phyloP scores from a whole-genome alignment of 2,888 invertebrate genomes.

The Lepidochitona cinerea region DNA sequence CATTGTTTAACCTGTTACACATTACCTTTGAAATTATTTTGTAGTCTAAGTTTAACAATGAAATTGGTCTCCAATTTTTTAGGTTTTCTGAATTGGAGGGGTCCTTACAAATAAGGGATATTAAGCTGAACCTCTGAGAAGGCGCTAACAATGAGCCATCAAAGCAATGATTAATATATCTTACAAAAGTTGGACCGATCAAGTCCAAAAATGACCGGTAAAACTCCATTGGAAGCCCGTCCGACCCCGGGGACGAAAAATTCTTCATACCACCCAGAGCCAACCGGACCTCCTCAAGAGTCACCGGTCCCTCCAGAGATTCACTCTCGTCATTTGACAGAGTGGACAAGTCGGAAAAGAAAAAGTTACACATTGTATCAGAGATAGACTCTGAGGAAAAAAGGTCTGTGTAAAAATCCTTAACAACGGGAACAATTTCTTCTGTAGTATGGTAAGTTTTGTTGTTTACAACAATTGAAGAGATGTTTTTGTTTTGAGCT shows the following conservation, averaged over 20 bases:
- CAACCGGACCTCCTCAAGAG: not conserved
- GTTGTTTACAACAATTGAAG: not conserved
- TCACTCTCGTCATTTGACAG: not conserved
- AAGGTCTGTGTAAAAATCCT: not conserved
- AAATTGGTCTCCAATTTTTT: slow-evolving; percentile 40
- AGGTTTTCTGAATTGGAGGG: slow-evolving; percentile 18
- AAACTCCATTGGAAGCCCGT: slow-evolving; percentile 13
- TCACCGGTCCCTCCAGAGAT: not conserved
- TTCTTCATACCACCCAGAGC: slow-evolving; percentile 1
- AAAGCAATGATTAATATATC: not conserved
- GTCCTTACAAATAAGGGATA: slow-evolving; percentile 37
- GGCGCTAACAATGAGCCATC: not conserved
- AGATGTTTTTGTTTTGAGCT: not conserved
- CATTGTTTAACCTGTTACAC: slow-evolving; percentile 25
- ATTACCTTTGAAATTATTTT: slow-evolving; percentile 39
- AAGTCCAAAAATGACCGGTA: slow-evolving; percentile 9
- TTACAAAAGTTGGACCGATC: not conserved
- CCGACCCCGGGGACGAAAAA: slow-evolving; percentile 8
- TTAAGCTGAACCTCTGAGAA: not conserved
- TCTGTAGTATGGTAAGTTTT: not conserved
- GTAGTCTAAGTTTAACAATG: slow-evolving; percentile 36
- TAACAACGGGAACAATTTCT: not conserved
- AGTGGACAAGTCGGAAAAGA: slow-evolving; percentile 1
- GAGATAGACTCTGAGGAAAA: slow-evolving; percentile 1
- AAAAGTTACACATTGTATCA: not conserved